Conservation (phyloP, 2,888 invertebrate species). For the Linhomoeus sp. region DNA sequence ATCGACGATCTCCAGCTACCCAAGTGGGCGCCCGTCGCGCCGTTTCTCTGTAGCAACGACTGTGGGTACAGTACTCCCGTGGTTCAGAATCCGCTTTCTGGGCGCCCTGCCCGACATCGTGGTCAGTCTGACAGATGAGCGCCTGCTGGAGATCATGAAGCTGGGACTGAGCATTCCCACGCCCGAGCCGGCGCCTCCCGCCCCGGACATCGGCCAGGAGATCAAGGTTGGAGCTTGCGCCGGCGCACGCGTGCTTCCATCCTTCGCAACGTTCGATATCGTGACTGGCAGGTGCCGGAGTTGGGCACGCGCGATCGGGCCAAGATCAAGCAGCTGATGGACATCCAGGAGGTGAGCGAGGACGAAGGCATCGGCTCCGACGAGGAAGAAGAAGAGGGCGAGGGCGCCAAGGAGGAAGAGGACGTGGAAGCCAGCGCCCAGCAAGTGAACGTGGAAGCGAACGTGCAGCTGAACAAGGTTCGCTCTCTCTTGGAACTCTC, state of each 20-base stretch:
- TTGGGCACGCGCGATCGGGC: conserved; percentile 16
- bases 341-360: conserved; percentile 14
- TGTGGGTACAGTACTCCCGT: no score
- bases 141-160: conserved; percentile 34
- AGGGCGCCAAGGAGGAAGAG: no score
- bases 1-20: conserved; percentile 81
- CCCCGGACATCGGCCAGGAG: conserved; percentile 10
- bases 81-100: conserved; percentile 43
- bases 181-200: conserved; percentile 22
- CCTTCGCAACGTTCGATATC: no score
- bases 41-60: no score
- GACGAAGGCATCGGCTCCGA: background rate
- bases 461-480: background rate
- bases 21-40: conserved; percentile 39
- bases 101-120: conserved; percentile 37
- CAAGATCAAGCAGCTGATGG: conserved; percentile 25
- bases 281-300: background rate
- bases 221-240: no score
- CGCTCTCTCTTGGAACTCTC: no score
- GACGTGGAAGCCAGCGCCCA: no score
- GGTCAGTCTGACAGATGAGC: conserved; percentile 34
- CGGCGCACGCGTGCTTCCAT: no score
- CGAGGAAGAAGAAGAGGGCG: no score
- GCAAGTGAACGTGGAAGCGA: conserved; percentile 2
- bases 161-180: conserved; percentile 35